Base-by-base conservation (phyloP, 2,113 vertebrate species). In the Bos javanicus region DNA sequence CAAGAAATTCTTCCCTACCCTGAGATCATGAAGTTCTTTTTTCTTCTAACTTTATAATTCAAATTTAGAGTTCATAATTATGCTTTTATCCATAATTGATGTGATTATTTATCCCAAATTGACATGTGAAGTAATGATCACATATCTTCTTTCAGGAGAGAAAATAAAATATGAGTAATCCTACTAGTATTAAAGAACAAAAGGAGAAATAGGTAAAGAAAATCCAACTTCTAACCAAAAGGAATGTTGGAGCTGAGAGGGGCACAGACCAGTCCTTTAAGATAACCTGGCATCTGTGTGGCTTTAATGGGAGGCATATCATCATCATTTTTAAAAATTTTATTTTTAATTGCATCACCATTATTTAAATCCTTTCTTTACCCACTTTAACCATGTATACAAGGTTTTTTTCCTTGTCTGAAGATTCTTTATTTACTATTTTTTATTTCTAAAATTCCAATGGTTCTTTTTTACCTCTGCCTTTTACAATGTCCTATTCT, bases 401-500 rank as follows among this genome's bases (percentile, higher is more conserved):
- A 64, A 16, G 9, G 26, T 71, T 88, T 33, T 91, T 92, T 78
- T 46, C 64, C 43, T 52, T 25, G 13, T 43, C 64, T 60, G 26
- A 33, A 4, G 80, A 3, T 46, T 60, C 52, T 78, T 74, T 56
- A 78, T 4, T 95, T 64, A 9, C 33, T 52, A 1, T 90, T 52
- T 93, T 93, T 94, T 57, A 64, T 64, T 86, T 93, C 90, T 86
- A 90, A 90, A 96, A 48, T 86, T 33, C 71, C 50, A 67, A 3
- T 78, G 25, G 25, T 92, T 89, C 80, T 46, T 60, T 93, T 90
- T 71, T 7, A 52, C 36, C 26, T 93, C n/a, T 81, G 33, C 50
- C n/a, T 71, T 28, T 87, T 78, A 59, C 25, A 84, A 85, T 87
- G 23, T 83, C 25, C 46, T 90, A 59, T 60, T 88, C 46, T 59